Evolutionary conservation across 2,888 invertebrate genomes (phyloP), one percentile per base, ranked within the genome.

Genomic region (Mesoligia furuncula): DNA sequence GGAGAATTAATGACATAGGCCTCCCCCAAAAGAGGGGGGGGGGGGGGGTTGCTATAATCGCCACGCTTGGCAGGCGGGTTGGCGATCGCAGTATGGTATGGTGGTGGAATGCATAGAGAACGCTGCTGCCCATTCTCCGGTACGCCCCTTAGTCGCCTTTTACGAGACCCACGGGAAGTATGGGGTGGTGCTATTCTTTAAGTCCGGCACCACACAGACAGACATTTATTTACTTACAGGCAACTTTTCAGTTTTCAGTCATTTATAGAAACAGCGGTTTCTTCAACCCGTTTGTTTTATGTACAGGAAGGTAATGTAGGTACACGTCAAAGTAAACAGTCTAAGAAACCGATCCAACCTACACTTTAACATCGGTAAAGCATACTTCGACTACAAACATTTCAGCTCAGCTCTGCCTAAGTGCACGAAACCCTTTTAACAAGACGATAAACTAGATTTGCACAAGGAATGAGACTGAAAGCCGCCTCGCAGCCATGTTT

Each of bases 391-490:
- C 59, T 4, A 62, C 81, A 85, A 87, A 85, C 87, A 79, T 78
- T 80, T 81, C 69, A 81, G 42, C 42, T 75, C 68, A 65, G 79
- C 71, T 69, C 68, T 75, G 64, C 76, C 59, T 84, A 75, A 89
- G 88, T 89, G 86, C 84, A 85, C 77, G 69, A 77, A 80, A 89
- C 81, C 88, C 88, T 88, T 88, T 87, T 84, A 81, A 80, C 83
- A 79, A 85, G 87, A 88, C 80, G 87, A 81, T 85, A 85, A 87
- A 89, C 88, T 88, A 81, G 74, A 81, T 90, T 90, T 87, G 81
- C 90, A 82, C 84, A 84, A 65, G 75, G 84, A 89, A 87, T 84
- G 81, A 87, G 87, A 77, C 84, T 86, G 74, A 83, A 81, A 81
- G 80, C 79, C 77, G 67, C 36, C 77, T 76, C 72, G 27, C 65